Evolutionary conservation across 2,888 invertebrate species (phyloP), one percentile per base, ranked within the genome.

Genomic region (Agriotes lineatus): DNA sequence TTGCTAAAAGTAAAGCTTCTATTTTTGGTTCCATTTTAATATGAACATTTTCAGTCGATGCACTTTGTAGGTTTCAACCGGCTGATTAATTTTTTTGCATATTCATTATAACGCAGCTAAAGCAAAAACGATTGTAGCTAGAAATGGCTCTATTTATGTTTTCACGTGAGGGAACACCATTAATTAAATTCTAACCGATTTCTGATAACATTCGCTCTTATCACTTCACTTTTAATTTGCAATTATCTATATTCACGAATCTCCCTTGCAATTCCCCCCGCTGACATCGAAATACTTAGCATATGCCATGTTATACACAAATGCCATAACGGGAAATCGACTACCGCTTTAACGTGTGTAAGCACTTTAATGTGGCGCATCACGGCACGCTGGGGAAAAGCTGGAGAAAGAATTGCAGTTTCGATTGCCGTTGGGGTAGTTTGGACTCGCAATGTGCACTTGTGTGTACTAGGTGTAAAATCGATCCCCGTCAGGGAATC

Each of bases 321-420:
- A 56, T 35, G 22, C 67, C 54, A 67, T 68, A 68, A 68, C 65
- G 44, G 50, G 52, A 66, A 69, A 69, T 60, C 66, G 60, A 54
- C 44, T 64, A 64, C 58, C 52, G 66, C 59, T 65, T 69, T 69
- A 69, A 65, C 59, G 44, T 54, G 33, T 69, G 39, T 62, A 67
- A 69, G 66, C 67, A 62, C 57, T 69, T 61, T 69, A 69, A 69
- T 61, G 56, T 50, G 25, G 48, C 30, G 39, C 57, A 61, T 61
- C 66, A 67, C 67, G 62, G 58, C 50, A 62, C 69, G 45, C 60
- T 37, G 16, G 69, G 69, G 69, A 69, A 42, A 50, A 60, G 37
- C 61, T 67, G 69, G 66, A 54, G 64, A 64, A 7, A 60, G 65
- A 48, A 19, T 48, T 22, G 48, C 12, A 10, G 22, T 22, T 48